phyloP scores from a whole-genome alignment of 2,888 invertebrate species.

The Panorpa germanica region DNA sequence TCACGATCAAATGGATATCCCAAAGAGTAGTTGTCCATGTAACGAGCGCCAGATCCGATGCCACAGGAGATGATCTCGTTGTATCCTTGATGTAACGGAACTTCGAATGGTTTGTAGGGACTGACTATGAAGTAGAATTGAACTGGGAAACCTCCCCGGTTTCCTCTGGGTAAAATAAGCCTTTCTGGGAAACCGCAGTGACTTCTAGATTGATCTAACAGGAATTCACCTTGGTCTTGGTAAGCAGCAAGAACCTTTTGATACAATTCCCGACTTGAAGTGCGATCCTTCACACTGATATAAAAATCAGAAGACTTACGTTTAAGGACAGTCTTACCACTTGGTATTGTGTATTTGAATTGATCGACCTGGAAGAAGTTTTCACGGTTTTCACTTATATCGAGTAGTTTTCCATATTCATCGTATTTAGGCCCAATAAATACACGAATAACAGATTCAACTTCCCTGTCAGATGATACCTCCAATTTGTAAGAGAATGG shows the following conservation, averaged over 20 bases:
- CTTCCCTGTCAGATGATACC: conserved; percentile 33
- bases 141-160: conserved; percentile 40
- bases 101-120: too few relatives aligned
- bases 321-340: conserved; percentile 44
- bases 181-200: conserved; percentile 52
- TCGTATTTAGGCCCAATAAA: conserved; percentile 54
- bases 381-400: conserved; percentile 34
- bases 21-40: conserved; percentile 40
- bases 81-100: too few relatives aligned
- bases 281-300: conserved; percentile 39
- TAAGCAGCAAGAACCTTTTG: conserved; percentile 38
- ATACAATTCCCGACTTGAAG: conserved; percentile 41
- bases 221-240: conserved; percentile 31
- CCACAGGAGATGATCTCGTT: conserved; percentile 29
- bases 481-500: conserved; percentile 36
- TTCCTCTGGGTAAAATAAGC: conserved; percentile 51
- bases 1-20: conserved; percentile 59
- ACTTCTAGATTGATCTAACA: conserved; percentile 31
- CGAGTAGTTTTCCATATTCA: conserved; percentile 30
- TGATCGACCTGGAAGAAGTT: conserved; percentile 45
- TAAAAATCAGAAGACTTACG: conserved; percentile 47
- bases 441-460: conserved; percentile 39
- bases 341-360: conserved; percentile 36
- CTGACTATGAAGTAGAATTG: conserved; percentile 41
- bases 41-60: conserved; percentile 30